phyloP scores from a whole-genome alignment of 2,888 invertebrate genomes.

The Lacanobia oleracea region DNA sequence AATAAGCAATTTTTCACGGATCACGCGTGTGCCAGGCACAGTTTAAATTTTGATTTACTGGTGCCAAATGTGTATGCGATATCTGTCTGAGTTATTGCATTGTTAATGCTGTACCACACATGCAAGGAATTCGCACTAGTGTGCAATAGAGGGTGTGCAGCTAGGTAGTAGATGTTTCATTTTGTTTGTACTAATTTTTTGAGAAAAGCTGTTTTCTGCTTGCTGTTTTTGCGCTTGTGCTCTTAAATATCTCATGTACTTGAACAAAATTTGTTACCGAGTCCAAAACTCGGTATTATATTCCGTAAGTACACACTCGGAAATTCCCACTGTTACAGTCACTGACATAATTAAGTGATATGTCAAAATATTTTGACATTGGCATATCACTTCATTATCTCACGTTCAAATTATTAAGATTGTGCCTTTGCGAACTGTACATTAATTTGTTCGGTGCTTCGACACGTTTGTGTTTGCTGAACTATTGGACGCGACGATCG shows the following conservation, averaged over 20 bases:
- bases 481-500: not conserved
- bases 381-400: not conserved
- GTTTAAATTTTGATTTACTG: conserved; percentile 86
- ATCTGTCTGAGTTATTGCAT: conserved; percentile 84
- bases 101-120: conserved; percentile 66
- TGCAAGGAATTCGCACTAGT: conserved; percentile 24
- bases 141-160: not conserved
- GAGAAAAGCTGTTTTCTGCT: not conserved
- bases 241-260: not conserved
- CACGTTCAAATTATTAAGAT: not conserved
- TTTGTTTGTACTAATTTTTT: not conserved
- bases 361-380: not conserved
- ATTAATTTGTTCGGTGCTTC: no score
- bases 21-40: conserved; percentile 75
- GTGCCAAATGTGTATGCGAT: conserved; percentile 81
- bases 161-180: not conserved
- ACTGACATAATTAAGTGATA: not conserved
- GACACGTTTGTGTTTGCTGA: not conserved
- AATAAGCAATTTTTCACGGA: conserved; percentile 87
- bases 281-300: no score
- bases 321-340: not conserved
- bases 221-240: not conserved
- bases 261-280: no score
- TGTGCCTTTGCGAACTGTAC: conserved; percentile 2
- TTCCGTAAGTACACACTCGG: not conserved